These are phyloP conservation scores for Drosophila pullipes DNA, from an alignment of 2,888 invertebrate genomes.

Conservation along the genomic window DNA sequence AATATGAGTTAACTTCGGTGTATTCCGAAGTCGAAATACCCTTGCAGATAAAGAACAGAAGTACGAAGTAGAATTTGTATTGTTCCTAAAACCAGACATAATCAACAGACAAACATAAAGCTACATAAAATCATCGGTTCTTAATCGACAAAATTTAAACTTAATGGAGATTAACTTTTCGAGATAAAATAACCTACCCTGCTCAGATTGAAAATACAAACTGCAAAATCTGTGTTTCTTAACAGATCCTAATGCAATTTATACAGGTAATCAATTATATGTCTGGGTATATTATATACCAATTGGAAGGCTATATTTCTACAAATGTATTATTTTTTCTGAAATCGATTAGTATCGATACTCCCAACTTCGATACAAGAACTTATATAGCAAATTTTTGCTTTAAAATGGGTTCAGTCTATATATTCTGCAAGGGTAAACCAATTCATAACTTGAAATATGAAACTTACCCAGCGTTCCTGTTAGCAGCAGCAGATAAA, in stretches of 20 bases:
- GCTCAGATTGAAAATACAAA: background rate
- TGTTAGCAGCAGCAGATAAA: constrained; percentile 52
- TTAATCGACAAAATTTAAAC: background rate
- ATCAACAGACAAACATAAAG: no score
- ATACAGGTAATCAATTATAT: background rate
- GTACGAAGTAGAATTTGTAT: no score
- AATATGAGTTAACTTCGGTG: background rate
- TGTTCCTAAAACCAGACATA: background rate
- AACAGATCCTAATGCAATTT: background rate
- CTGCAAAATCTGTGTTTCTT: background rate
- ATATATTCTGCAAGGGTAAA: background rate
- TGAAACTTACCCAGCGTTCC: constrained; percentile 85
- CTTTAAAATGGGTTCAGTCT: background rate
- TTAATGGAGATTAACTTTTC: background rate
- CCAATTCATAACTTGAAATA: background rate
- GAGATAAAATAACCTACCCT: background rate
- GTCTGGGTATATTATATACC: background rate
- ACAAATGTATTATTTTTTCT: background rate
- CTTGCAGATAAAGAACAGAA: background rate
- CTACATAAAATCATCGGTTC: background rate
- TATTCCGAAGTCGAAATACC: background rate
- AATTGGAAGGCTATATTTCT: background rate
- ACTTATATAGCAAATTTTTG: background rate
- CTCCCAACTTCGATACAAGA: no score
- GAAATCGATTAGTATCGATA: background rate